Evolutionary conservation across 1,140 invertebrate species (phyloP), one percentile per base, ranked within the genome.

Genomic region (Acyrthosiphon pisum): DNA sequence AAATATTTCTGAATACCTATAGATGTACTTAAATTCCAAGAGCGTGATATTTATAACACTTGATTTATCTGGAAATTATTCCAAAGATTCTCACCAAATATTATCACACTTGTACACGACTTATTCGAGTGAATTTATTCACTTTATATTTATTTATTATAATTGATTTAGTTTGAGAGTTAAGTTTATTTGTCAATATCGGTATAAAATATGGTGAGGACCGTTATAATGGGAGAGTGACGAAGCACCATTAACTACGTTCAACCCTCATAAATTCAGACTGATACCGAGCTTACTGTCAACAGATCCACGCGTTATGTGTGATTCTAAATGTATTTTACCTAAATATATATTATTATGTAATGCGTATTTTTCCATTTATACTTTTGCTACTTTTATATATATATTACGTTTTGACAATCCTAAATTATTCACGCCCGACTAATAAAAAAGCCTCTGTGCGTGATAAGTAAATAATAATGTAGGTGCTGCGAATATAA

Each of bases 181-280:
- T 84, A 41, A 48, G 44, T 48, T 88, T 88, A 46, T 48, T 50
- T 22, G 26, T 48, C 86, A 88, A 88, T 48, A 48, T 88, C 46
- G 18, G 9, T 35, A 88, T 48, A 22, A 88, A 88, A 88, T 88
- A 48, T n/a, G 30, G 60, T 1, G 30, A 2, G 14, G 60, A n/a
- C 60, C 60, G 26, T 30, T 76, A 76, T 60, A 76, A 76, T 14
- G 60, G 60, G 30, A 76, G 30, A 76, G n/a, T 76, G 60, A 76
- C 84, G 44, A 86, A 86, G 88, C 53, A 89, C 50, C 18, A 48
- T 46, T 87, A 88, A 86, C 46, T 20, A 35, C n/a, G 22, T 89
- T 89, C 26, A 89, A 89, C 88, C 88, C 48, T 56, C 88, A 56
- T 53, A 89, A 89, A 89, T 89, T n/a, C 88, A 87, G 88, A 37